Evolutionary conservation across 2,888 invertebrate species (phyloP), one percentile per base, ranked within the genome.

Genomic region (Euzophera pinguis): DNA sequence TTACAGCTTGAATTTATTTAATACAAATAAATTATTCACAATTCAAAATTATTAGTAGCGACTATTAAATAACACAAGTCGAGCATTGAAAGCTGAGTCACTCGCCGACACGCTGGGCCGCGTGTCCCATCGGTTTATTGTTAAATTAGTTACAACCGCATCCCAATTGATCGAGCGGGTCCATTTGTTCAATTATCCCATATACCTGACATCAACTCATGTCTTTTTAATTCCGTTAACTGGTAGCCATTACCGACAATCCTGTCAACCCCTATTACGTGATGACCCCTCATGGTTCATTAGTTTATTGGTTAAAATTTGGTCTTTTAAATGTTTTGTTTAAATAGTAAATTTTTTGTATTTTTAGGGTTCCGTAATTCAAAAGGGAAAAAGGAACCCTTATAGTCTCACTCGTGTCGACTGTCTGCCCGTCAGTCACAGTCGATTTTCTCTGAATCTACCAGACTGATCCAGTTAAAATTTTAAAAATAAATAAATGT

Each of bases 221-320:
- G 67, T 74, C 63, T 73, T 75, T 78, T 79, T 77, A 77, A 79
- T 76, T 73, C 69, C 61, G 60, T 69, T 65, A 76, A 71, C 63
- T 65, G 60, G 60, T 57, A 47, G 53, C 62, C 62, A 67, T 69
- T 66, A 64, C 62, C 59, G 67, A 65, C 62, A 61, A 65, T 77
- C 78, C 78, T 60, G 67, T 65, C 62, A 61, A 65, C 78, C 78
- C 78, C 69, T 64, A 77, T 77, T 58, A 61, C 53, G 54, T 50
- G 51, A 49, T 14, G 17, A 47, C 29, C 37, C 55, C 50, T 53
- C 58, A 52, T 50, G 12, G 56, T 56, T 53, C 55, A 54, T 41
- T 56, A 56, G 47, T 53, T 61, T 58, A 58, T 54, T 49, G 47
- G 56, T 47, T 53, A 29, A 45, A 32, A 45, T 3, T 13, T 8